Evolutionary conservation across 2,113 vertebrate genomes (phyloP).

Genomic region (Xenus cinereus): DNA sequence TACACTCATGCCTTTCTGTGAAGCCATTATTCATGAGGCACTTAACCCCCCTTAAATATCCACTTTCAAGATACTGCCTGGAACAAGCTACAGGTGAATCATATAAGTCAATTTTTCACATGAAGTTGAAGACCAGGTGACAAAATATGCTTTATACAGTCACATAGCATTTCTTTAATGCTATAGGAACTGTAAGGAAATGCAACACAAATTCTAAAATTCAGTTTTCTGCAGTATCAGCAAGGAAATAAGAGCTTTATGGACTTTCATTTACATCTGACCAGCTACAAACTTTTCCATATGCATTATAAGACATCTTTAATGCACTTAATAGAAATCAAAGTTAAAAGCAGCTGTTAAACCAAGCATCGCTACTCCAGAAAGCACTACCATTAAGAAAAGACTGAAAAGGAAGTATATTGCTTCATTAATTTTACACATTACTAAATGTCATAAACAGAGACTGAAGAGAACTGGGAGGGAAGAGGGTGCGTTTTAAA

Average conservation of each 20-base stretch:
- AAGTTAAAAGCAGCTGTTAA: not conserved
- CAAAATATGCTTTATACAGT: not conserved
- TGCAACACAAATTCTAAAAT: not conserved
- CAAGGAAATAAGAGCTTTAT: not conserved
- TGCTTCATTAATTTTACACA: not conserved
- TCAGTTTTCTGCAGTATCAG: not conserved
- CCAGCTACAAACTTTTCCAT: not conserved
- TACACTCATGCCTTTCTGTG: not conserved
- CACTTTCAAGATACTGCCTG: not conserved
- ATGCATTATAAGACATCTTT: not conserved
- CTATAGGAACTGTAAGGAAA: not conserved
- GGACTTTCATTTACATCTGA: not conserved
- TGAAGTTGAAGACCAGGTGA: not conserved
- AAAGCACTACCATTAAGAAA: not conserved
- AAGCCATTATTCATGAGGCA: not conserved
- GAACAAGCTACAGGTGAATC: not conserved
- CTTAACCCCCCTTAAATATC: not conserved
- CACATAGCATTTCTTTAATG: not conserved
- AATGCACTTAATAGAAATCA: not conserved
- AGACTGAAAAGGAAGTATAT: not conserved
- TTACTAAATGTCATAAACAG: not conserved
- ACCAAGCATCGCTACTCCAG: not conserved
- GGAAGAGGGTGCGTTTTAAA: not conserved
- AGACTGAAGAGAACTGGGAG: not conserved
- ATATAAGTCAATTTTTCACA: not conserved